Base-by-base conservation (phyloP, 2,797 vertebrate species). In the Ctenopoma kingsleyae region DNA sequence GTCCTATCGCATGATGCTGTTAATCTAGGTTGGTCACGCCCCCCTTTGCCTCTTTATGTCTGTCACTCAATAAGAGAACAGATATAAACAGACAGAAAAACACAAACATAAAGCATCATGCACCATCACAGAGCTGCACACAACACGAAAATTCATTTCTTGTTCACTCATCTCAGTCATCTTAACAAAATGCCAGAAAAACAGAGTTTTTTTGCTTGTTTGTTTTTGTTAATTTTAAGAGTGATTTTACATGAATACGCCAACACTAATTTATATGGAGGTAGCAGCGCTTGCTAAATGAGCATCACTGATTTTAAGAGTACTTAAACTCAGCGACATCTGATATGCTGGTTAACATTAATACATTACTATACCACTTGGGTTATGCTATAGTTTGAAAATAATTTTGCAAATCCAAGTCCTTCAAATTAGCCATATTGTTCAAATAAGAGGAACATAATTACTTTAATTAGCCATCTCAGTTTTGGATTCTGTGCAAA, bases 1-100 rank as follows among this genome's bases (percentile, higher is more conserved):
- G 71, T 72, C 59, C 38, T 30, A 78, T 79, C 46, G 51, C 56
- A 81, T 77, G 75, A 86, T 85, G 78, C 59, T 70, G 67, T 71
- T 79, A 78, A 83, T 78, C 79, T 58, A 47, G 51, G 25, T 67
- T 74, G 74, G 38, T 44, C 53, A 61, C 25, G 13, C 30, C 53
- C 15, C 1, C 0, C 52, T 61, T 41, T 75, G 55, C 49, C 52
- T 78, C 70, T 81, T 81, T 57, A 59, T 61, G 46, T 41, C 49
- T 64, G 55, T 74, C 67, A 75, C 60, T 80, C 27, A 63, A 61
- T 75, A 61, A 83, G 48, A 64, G 16, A 51, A 44, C 10, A 17
- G 38, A 71, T 38, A 67, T 16, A 48, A 50, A 59, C 17, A 61
- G 38, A 67, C 44, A 71, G 10, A 58, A 58, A 67, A 41, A 58